Base-by-base conservation (phyloP, 2,888 invertebrate genomes). In the Synanthedon tipuliformis region DNA sequence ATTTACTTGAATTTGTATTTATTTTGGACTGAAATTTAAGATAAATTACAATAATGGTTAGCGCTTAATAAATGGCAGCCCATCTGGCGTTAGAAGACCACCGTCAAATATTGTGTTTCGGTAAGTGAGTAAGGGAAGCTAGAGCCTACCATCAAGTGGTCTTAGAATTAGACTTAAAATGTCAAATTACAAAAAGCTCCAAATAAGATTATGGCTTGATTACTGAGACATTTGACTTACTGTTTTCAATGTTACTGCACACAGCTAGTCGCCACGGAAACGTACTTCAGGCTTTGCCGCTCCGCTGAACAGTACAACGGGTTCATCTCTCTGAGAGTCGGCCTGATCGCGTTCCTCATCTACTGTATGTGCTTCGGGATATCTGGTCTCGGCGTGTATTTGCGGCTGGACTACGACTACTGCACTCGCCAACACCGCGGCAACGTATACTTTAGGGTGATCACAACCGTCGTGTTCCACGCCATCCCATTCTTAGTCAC, bases 341-440 rank as follows among this genome's bases (percentile, higher is more conserved):
- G 91, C 0, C 64, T 83, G 0, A 69, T 90, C 0, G 78, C 91
- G 12, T 54, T 91, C 12, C 51, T 77, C 4, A 82, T 92, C 11
- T 93, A 93, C 90, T 55, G 79, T 3, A 58, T 90, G 11, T 89
- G 92, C 50, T 79, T 88, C 1, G 62, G 78, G 2, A 79, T 89
- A 4, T 90, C 92, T 0, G 89, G 87, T 0, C 65, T 90, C 1
- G 94, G 94, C 59, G 91, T 91, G 51, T 85, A 87, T 48, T 69
- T 89, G 27, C 85, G 88, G 11, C 70, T 90, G 1, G 92, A 92
- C 23, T 92, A 92, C 54, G 92, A 93, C 63, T 92, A 93, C 64
- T 94, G 94, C 69, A 81, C 85, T 8, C 82, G 91, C 3, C 72
- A 74, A 40, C 86, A 89, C 59, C 69, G 66, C 50, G 90, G 91